These are phyloP conservation scores for Psettodes erumei DNA, from an alignment of 2,113 vertebrate genomes.

Conservation along the genomic window DNA sequence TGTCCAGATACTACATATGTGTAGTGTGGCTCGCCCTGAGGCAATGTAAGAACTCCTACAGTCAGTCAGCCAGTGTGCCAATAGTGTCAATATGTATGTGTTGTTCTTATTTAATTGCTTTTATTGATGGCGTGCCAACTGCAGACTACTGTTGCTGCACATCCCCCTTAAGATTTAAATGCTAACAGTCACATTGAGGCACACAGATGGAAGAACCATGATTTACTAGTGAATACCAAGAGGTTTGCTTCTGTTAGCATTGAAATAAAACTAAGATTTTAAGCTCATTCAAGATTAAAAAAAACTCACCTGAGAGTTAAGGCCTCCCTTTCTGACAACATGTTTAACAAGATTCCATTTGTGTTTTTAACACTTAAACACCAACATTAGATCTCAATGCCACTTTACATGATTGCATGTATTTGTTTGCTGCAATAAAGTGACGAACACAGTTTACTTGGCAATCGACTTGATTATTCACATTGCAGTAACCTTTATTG, in stretches of 20 bases:
- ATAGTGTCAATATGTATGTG: conserved; percentile 9
- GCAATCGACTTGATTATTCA: conserved; percentile 14
- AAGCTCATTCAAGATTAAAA: conserved; percentile 21
- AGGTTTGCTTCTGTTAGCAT: conserved; percentile 17
- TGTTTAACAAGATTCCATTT: neutral
- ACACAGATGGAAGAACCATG: conserved; percentile 1
- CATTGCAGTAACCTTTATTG: conserved; percentile 1
- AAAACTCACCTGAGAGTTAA: conserved; percentile 7
- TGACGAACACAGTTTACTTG: neutral
- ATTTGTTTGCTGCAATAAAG: conserved; percentile 2
- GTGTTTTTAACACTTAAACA: conserved; percentile 9
- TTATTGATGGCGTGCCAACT: neutral
- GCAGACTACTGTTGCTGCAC: neutral
- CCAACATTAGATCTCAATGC: conserved; percentile 3
- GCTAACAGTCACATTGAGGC: conserved; percentile 7
- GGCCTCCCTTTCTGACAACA: neutral
- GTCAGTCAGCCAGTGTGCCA: conserved; percentile 1
- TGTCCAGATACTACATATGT: conserved; percentile 32
- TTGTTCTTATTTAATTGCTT: conserved; percentile 5
- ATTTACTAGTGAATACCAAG: conserved; percentile 9
- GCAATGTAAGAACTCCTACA: conserved; percentile 13
- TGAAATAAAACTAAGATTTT: conserved; percentile 12
- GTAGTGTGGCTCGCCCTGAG: conserved; percentile 7
- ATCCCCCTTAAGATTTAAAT: neutral
- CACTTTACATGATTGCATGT: neutral